Evolutionary conservation across 2,797 vertebrate genomes (phyloP), one percentile per base, ranked within the genome.

Genomic region (Pseudotriccus pelzelni): DNA sequence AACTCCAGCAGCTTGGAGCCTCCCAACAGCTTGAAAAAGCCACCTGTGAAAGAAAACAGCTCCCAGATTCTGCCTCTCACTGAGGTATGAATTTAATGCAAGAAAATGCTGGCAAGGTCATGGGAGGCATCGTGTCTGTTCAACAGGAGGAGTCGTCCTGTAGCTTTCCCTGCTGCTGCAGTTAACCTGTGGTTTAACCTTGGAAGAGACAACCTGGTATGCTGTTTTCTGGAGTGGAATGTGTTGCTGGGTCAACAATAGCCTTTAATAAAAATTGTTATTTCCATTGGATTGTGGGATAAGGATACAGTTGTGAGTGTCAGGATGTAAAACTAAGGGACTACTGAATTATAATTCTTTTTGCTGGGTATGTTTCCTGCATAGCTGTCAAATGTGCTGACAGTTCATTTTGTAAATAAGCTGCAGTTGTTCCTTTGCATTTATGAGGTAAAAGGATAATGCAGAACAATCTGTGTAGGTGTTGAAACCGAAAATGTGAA

Each of bases 401-500:
- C 56, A 55, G 67, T 44, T 85, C 24, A 44, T 84, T 90, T 87
- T 72, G 75, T 88, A 92, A 95, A 91, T 88, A 69, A 81, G 70
- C 32, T 82, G 25, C 52, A 59, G 74, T 46, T 66, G n/a, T 87
- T 94, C 53, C 30, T 74, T 60, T 87, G 86, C 77, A 22, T 76
- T 89, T 70, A 25, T 41, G 59, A 85, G 81, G 62, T 43, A 79
- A 81, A 72, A 55, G 66, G 80, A 74, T 78, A 77, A 66, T 72
- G 67, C 53, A 49, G 62, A 92, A 79, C 52, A 85, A 27, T 76
- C 70, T 84, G 72, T 55, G 53, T 64, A 84, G 74, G 55, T 94
- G 84, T 81, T 82, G 87, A 89, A 94, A 81, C 49, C 6, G 3
- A 76, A 86, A 81, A 93, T 86, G 52, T 79, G 83, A 93, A 95